Percentiles rank a stretch among this genome's conserved stretches.
Conservation (phyloP, 1,140 invertebrate genomes). For the Physella acuta region DNA sequence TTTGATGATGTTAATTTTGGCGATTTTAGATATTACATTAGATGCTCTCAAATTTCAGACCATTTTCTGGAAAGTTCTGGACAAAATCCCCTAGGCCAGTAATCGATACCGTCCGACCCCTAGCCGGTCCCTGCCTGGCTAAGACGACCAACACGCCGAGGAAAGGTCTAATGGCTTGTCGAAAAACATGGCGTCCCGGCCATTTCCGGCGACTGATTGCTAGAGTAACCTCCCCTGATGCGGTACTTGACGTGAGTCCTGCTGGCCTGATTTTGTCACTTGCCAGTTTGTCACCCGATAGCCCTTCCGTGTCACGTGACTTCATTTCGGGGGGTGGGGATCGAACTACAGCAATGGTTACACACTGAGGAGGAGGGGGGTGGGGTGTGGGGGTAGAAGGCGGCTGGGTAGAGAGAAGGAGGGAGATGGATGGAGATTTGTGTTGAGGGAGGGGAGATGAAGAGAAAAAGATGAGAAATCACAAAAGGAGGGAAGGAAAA, state of each 20-base stretch:
- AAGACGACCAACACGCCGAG: not conserved
- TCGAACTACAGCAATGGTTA: too few relatives aligned
- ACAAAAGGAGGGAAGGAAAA: not conserved
- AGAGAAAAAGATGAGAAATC: not conserved
- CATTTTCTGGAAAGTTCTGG: too few relatives aligned
- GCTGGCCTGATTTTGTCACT: not conserved
- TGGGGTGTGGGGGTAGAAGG: not conserved
- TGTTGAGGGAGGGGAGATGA: not conserved
- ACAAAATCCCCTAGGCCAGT: not conserved
- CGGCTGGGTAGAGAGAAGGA: not conserved
- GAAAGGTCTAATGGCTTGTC: conserved; percentile 16
- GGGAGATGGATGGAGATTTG: not conserved
- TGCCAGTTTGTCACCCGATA: not conserved
- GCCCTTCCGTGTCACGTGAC: not conserved
- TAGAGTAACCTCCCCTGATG: not conserved
- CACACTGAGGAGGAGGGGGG: not conserved
- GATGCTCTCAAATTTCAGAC: too few relatives aligned
- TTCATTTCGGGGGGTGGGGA: not conserved
- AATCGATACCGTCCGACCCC: conserved; percentile 1
- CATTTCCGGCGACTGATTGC: conserved; percentile 17
- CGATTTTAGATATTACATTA: too few relatives aligned
- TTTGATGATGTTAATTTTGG: too few relatives aligned
- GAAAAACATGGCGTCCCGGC: conserved; percentile 11
- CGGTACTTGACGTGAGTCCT: not conserved
- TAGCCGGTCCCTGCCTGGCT: not conserved